These are phyloP conservation scores for Lepisosteus osseus DNA, from an alignment of 2,113 vertebrate genomes.

Conservation along the genomic window DNA sequence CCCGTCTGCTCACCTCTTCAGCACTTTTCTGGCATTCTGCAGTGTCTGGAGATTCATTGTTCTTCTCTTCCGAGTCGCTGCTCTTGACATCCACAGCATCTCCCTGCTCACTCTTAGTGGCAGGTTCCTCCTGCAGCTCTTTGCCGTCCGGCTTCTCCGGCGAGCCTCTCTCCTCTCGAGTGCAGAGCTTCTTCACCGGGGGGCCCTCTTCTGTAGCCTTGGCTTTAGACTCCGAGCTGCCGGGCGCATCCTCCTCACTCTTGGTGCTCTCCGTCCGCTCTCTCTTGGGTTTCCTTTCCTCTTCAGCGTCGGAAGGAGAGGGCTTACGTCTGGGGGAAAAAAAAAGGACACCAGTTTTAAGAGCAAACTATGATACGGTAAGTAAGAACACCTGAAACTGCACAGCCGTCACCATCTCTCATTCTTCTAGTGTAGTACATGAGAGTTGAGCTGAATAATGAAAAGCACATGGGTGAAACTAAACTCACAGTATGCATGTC, in stretches of 20 bases:
- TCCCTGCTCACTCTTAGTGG: neutral
- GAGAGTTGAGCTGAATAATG: neutral
- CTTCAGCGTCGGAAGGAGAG: constrained; percentile 13
- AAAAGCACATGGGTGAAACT: neutral
- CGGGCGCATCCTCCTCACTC: constrained; percentile 16
- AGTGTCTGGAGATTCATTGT: neutral
- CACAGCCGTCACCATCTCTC: no score
- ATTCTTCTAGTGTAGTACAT: no score
- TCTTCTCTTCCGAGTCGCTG: constrained; percentile 1
- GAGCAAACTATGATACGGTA: no score
- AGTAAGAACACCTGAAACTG: no score
- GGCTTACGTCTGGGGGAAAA: constrained; percentile 43
- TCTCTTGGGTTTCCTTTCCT: constrained; percentile 35
- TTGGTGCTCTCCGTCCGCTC: constrained; percentile 36
- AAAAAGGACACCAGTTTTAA: neutral
- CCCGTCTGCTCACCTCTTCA: constrained; percentile 15
- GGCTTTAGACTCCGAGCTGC: constrained; percentile 19
- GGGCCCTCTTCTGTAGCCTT: constrained; percentile 44
- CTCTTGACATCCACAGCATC: neutral
- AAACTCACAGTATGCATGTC: neutral
- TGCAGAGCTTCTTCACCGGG: constrained; percentile 45
- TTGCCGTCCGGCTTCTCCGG: constrained; percentile 1
- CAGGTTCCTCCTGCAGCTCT: neutral
- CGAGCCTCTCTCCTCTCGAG: constrained; percentile 28
- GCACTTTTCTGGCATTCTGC: constrained; percentile 12